Conservation (phyloP, 1,140 invertebrate species). For the Myzus persicae region DNA sequence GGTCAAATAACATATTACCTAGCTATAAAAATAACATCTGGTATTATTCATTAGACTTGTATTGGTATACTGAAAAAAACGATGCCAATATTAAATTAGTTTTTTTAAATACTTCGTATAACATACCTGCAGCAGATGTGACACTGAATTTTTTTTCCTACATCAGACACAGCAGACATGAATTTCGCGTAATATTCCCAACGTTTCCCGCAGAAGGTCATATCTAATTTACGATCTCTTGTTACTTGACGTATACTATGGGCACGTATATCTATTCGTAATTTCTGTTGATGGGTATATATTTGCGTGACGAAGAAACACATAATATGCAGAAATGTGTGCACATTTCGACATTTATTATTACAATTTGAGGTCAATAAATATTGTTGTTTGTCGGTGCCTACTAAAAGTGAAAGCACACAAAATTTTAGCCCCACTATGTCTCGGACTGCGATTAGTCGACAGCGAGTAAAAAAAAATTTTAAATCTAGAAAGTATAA, state of each 20-base stretch:
- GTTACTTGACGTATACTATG: not conserved
- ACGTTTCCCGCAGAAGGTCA: not conserved
- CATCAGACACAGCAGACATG: not conserved
- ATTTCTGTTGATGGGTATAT: not conserved
- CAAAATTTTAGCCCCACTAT: not conserved
- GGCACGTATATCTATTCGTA: not conserved
- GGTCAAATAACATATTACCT: not conserved
- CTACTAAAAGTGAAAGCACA: conserved; percentile 15
- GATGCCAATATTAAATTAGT: not conserved
- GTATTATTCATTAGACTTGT: not conserved
- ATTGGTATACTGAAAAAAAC: not conserved
- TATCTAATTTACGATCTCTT: not conserved
- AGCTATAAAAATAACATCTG: not conserved
- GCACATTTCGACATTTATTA: conserved; percentile 5
- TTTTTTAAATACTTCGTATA: not conserved
- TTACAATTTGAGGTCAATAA: not conserved
- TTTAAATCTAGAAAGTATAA: conserved; percentile 8
- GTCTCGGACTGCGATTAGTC: not conserved
- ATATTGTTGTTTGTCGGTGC: not conserved
- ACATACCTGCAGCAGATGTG: not conserved
- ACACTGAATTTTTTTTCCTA: not conserved
- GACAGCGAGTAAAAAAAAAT: not conserved
- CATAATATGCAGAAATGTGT: not conserved
- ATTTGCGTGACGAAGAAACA: not conserved
- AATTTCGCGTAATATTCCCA: not conserved